These are phyloP conservation scores for Trigoniulus corallinus DNA, from an alignment of 1,140 invertebrate genomes.

Conservation along the genomic window DNA sequence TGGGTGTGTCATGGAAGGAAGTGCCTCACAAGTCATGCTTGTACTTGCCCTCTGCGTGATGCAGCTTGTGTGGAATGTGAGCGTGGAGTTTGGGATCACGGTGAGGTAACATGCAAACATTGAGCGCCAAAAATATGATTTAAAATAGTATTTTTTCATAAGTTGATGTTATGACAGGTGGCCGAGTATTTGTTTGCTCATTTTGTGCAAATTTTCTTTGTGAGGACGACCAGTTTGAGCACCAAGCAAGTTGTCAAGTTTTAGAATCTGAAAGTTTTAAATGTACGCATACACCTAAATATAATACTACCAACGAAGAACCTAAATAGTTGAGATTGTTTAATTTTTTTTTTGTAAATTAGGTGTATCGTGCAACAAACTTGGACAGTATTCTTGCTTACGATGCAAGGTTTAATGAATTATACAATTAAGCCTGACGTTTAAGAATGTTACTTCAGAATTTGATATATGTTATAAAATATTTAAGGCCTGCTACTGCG, in stretches of 20 bases:
- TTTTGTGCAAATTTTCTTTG: slow-evolving; percentile 82
- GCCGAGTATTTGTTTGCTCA: slow-evolving; percentile 75
- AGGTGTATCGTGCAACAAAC: slow-evolving; percentile 68
- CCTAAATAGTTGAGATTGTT: background rate
- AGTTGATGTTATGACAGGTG: slow-evolving; percentile 22
- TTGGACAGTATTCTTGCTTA: slow-evolving; percentile 87
- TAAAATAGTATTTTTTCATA: background rate
- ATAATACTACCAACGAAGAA: background rate
- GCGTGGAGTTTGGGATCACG: slow-evolving; percentile 83
- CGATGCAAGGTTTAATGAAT: slow-evolving; percentile 52
- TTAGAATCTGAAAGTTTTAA: slow-evolving; percentile 82
- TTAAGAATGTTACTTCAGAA: background rate
- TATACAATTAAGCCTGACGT: too few species aligned
- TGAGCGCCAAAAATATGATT: background rate
- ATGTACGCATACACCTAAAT: slow-evolving; percentile 43
- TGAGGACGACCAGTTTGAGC: slow-evolving; percentile 97
- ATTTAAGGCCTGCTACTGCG: slow-evolving; percentile 68
- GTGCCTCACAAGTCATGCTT: slow-evolving; percentile 81
- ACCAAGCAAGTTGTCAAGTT: slow-evolving; percentile 92
- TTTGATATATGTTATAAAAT: too few species aligned
- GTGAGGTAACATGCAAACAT: slow-evolving; percentile 34
- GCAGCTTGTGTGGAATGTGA: slow-evolving; percentile 83
- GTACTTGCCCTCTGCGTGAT: slow-evolving; percentile 71
- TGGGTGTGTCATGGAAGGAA: slow-evolving; percentile 91
- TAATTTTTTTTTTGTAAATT: slow-evolving; percentile 31